These are phyloP conservation scores for Anabacerthia variegaticeps DNA, from an alignment of 2,797 vertebrate genomes.

Conservation along the genomic window DNA sequence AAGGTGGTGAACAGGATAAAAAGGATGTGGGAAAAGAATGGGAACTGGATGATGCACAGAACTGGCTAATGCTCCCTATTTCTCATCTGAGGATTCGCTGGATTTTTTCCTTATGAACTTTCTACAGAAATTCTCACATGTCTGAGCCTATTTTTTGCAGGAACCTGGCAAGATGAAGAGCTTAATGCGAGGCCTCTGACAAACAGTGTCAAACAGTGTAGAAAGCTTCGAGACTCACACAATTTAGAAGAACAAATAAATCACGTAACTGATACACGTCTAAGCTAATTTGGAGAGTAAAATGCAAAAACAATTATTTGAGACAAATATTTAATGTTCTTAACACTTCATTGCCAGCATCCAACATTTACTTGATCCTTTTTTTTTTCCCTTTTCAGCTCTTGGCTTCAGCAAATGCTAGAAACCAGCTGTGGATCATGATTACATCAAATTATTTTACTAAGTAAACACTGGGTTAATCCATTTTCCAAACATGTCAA, in stretches of 20 bases:
- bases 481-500: not conserved
- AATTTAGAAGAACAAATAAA: not conserved
- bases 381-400: not conserved
- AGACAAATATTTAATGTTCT: not conserved
- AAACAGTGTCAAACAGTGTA: not conserved
- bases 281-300: not conserved
- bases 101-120: not conserved
- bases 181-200: not conserved
- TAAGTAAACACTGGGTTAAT: slow-evolving; percentile 8
- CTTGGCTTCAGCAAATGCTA: not conserved
- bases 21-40: not conserved
- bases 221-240: not conserved
- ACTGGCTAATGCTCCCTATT: not conserved
- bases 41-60: not conserved
- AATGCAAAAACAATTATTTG: not conserved
- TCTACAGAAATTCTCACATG: no score
- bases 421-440: not conserved
- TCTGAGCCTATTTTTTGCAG: not conserved
- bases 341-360: not conserved
- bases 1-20: not conserved
- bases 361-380: not conserved
- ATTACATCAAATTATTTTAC: slow-evolving; percentile 18
- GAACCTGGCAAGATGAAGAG: not conserved
- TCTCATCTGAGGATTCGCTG: not conserved
- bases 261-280: not conserved